Percentiles rank a stretch among this genome's conserved stretches.
phyloP scores from a whole-genome alignment of 2,113 vertebrate genomes.

The Paramisgurnus dabryanus region DNA sequence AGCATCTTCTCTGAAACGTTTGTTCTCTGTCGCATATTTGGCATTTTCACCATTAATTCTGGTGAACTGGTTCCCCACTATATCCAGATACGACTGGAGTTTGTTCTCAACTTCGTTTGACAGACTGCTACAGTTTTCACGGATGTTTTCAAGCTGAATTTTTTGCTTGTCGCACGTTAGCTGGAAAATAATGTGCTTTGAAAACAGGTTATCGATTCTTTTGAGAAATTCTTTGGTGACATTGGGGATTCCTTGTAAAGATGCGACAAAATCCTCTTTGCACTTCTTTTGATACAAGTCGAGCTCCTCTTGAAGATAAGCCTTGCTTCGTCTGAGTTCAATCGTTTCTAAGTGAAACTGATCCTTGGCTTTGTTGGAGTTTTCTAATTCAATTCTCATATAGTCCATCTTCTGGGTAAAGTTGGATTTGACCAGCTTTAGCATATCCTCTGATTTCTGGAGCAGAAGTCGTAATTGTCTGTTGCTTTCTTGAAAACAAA shows the following conservation, averaged over 20 bases:
- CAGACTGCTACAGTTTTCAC: conserved; percentile 66
- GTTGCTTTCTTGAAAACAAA: conserved; percentile 30
- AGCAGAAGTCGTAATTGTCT: not conserved
- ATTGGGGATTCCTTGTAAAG: conserved; percentile 64
- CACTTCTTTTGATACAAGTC: conserved; percentile 53
- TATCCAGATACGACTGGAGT: conserved; percentile 65
- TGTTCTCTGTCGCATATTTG: conserved; percentile 65
- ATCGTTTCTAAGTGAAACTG: conserved; percentile 63
- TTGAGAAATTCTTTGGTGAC: conserved; percentile 69
- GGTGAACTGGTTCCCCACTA: conserved; percentile 59
- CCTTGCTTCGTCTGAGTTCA: conserved; percentile 62
- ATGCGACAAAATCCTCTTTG: conserved; percentile 65
- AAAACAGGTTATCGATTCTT: conserved; percentile 70
- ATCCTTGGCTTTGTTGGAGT: conserved; percentile 59
- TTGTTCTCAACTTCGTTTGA: conserved; percentile 68
- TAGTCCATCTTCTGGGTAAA: conserved; percentile 62
- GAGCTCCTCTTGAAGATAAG: conserved; percentile 58
- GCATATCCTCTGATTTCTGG: conserved; percentile 42
- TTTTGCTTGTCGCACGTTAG: conserved; percentile 71
- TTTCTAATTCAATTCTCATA: conserved; percentile 60
- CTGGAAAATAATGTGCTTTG: conserved; percentile 65
- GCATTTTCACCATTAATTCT: conserved; percentile 61
- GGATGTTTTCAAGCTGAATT: conserved; percentile 65
- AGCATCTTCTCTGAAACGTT: conserved; percentile 52
- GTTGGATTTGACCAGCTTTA: conserved; percentile 63